Base-by-base conservation (phyloP, 2,888 invertebrate species). In the Mimas tiliae region DNA sequence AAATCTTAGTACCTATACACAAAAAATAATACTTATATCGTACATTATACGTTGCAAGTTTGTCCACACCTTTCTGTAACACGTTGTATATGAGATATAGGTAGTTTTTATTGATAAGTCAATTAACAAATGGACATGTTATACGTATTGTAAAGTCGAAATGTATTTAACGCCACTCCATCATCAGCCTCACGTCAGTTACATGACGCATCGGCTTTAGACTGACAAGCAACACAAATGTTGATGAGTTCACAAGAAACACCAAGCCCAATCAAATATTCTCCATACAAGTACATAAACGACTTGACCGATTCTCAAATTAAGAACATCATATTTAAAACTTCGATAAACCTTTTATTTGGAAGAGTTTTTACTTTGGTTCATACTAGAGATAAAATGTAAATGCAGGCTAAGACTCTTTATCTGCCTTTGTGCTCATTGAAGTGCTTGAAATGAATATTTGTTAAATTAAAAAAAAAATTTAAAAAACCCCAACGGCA, bases 221-320 rank as follows among this genome's bases (percentile, higher is more conserved):
- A 42, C 58, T 68, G 76, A 75, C 77, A 75, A 79, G 79, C 78
- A 74, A 76, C 70, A 76, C 74, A 78, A 82, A 73, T 74, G 34
- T 69, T 72, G 71, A 80, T 80, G 76, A 80, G 79, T 78, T 80
- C 77, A 79, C 74, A 67, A 70, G 69, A 69, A 68, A 73, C 68
- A 68, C 63, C 71, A 70, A 66, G 48, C 62, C 73, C 55, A 77
- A 74, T 72, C 69, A 52, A 69, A 58, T 34, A 71, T 69, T 69
- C 50, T 64, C 64, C 51, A 66, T 51, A 71, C 63, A 63, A 70
- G 65, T 62, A 47, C 34, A 64, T 71, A 68, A 78, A 73, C 67
- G 65, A 75, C 74, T 72, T 45, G 8, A 65, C 66, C 66, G 53
- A 66, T 62, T 38, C n/a, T n/a, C 11, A 42, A 42, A 42, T 42